Evolutionary conservation across 2,113 vertebrate genomes (phyloP).

Genomic region (Psittacus erithacus): DNA sequence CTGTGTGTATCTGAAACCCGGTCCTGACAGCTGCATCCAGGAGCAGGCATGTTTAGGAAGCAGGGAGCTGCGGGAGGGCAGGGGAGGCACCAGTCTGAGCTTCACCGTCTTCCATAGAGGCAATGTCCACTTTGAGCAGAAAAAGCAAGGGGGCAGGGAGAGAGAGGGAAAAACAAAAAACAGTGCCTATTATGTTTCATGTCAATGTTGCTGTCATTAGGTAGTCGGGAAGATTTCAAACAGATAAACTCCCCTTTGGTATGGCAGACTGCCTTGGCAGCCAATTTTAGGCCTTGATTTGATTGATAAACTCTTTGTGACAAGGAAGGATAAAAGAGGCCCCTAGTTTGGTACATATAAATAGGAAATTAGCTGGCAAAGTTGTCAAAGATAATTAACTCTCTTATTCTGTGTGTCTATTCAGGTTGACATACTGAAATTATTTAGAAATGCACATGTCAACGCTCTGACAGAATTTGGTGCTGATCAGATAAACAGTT

Average conservation of each 20-base stretch:
- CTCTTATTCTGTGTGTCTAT: conserved; percentile 87
- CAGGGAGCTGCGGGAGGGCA: neutral
- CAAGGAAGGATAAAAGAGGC: conserved; percentile 84
- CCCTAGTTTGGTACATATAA: conserved; percentile 87
- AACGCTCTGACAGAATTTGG: conserved; percentile 88
- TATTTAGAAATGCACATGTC: conserved; percentile 90
- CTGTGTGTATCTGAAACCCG: neutral
- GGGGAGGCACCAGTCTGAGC: neutral
- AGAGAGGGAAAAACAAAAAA: conserved; percentile 44
- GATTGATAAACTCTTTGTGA: conserved; percentile 90
- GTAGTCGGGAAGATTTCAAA: conserved; percentile 77
- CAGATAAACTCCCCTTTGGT: conserved; percentile 83
- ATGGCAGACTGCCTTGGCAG: conserved; percentile 79
- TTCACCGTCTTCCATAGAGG: neutral
- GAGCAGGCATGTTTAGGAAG: conserved; percentile 31
- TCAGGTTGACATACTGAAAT: conserved; percentile 93
- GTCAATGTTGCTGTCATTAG: conserved; percentile 81
- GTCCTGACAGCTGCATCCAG: conserved; percentile 69
- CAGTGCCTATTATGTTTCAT: conserved; percentile 74
- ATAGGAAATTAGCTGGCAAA: conserved; percentile 92
- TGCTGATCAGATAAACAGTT: conserved; percentile 94
- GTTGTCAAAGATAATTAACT: conserved; percentile 97
- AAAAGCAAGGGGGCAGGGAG: neutral
- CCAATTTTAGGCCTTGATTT: conserved; percentile 84
- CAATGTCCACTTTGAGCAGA: neutral